Base-by-base conservation (phyloP, 2,113 vertebrate genomes). In the Bufo gargarizans region DNA sequence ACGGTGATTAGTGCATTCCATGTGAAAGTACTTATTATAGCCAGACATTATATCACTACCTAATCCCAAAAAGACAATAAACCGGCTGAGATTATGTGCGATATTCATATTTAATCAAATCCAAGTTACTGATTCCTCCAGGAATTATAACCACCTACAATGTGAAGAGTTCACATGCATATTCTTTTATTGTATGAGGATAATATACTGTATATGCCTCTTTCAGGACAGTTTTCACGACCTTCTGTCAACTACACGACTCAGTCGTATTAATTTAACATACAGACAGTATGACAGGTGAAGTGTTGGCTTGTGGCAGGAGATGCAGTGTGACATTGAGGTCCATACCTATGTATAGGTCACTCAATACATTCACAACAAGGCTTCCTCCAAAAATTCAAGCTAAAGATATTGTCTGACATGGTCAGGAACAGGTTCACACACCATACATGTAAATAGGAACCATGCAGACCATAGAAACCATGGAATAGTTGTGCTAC, bases 51-150 rank as follows among this genome's bases (percentile, higher is more conserved):
- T 89, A 88, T 89, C 87, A 89, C 87, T 89, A 10, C n/a, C 58
- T 88, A 88, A 88, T 88, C 81, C 87, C 71, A 84, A 61, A 89
- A 89, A 78, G 80, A 89, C 81, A 89, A 89, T 89, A 89, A 89
- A 89, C n/a, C 63, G 81, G n/a, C 72, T 77, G 20, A 84, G 81
- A 89, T 89, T 84, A 84, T 78, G 81, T 77, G 87, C 59, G 65
- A 84, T 43, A 89, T 89, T 89, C 71, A 89, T 84, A 84, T 84
- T 89, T 89, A 89, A 89, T 84, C 72, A 89, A 89, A 77, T 84
- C 81, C 82, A 77, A 69, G 82, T 89, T 89, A 89, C 59, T 5
- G 59, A 84, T 77, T 78, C 81, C 87, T 77, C 13, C 43, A 84
- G 82, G 87, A 78, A 84, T 82, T 88, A 59, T 74, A 74, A 76